These are phyloP conservation scores for Scaptomyza graminum DNA, from an alignment of 1,140 invertebrate species.

Conservation along the genomic window DNA sequence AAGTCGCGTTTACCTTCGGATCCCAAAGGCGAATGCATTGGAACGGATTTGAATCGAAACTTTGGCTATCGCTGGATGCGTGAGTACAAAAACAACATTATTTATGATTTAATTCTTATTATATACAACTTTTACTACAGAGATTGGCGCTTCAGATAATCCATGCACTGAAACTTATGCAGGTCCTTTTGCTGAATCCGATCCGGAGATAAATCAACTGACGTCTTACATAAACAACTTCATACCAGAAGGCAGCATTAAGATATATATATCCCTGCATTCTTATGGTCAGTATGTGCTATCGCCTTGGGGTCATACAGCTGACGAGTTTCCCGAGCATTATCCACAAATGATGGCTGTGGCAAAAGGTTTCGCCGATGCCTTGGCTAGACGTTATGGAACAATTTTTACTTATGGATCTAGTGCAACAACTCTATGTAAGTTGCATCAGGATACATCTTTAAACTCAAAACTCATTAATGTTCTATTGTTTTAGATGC, in stretches of 20 bases:
- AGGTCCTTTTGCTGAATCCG: conserved; percentile 86
- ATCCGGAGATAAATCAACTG: conserved; percentile 85
- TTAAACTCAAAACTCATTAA: neutral
- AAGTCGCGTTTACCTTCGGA: conserved; percentile 86
- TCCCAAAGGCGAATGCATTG: conserved; percentile 83
- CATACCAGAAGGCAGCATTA: conserved; percentile 74
- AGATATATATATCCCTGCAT: conserved; percentile 85
- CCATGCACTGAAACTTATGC: conserved; percentile 86
- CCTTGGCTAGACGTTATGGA: conserved; percentile 79
- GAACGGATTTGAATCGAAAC: conserved; percentile 89
- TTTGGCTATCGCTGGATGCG: conserved; percentile 88
- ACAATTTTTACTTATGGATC: conserved; percentile 84
- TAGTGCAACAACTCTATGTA: conserved; percentile 85
- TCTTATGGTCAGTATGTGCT: conserved; percentile 84
- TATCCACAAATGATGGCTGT: conserved; percentile 84
- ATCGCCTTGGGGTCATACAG: conserved; percentile 83
- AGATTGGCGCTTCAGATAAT: conserved; percentile 85
- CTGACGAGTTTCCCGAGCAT: conserved; percentile 84
- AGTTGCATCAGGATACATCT: conserved; percentile 36
- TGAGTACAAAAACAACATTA: conserved; percentile 66
- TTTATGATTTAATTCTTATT: neutral
- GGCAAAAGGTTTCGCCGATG: conserved; percentile 83
- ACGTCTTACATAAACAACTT: conserved; percentile 77
- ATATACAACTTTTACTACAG: conserved; percentile 15
- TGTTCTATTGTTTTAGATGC: conserved; percentile 74